Evolutionary conservation across 2,113 vertebrate species (phyloP), one percentile per base, ranked within the genome.

Genomic region (Atherinomorus stipes): DNA sequence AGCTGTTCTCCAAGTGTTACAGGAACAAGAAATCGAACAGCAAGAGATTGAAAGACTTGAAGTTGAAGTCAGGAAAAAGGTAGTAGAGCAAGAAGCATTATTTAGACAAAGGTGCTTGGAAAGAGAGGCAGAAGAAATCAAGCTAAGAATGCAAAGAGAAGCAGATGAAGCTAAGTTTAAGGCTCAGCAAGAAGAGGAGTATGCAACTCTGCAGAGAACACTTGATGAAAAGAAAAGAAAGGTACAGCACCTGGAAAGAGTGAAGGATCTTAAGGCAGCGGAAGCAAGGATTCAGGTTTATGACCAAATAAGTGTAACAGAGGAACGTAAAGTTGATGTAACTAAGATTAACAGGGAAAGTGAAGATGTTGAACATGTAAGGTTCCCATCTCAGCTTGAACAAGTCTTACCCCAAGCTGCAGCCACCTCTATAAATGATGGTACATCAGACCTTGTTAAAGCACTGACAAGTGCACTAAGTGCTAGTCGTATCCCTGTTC

Each of bases 1-100:
- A 68, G 77, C 77, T 79, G 68, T 85, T 88, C 67, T 81, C 11
- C 38, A 64, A 77, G 56, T 79, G 50, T 70, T 83, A 63, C 7
- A 82, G 64, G 59, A 78, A 69, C 58, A 79, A 80, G 26, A 72
- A 51, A 73, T 9, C 19, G 40, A 76, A 57, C 47, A 83, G 37
- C 6, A 62, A 47, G 66, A 88, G 57, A 61, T 72, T 21, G n/a
- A 77, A 22, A 2, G 11, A 3, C 49, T 85, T 11, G 64, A 74
- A 81, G 60, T 28, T 19, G 53, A 54, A 16, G 42, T 13, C 23
- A 72, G 47, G 6, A 75, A 0, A 21, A 13, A 25, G 40, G 40
- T 45, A 56, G 71, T 47, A n/a, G 40, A 65, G 1, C 40, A 42
- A 54, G 72, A 74, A 51, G 64, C 49, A n/a, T n/a, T n/a, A n/a